Base-by-base conservation (phyloP, 2,888 invertebrate genomes). In the Heliconius hortense region DNA sequence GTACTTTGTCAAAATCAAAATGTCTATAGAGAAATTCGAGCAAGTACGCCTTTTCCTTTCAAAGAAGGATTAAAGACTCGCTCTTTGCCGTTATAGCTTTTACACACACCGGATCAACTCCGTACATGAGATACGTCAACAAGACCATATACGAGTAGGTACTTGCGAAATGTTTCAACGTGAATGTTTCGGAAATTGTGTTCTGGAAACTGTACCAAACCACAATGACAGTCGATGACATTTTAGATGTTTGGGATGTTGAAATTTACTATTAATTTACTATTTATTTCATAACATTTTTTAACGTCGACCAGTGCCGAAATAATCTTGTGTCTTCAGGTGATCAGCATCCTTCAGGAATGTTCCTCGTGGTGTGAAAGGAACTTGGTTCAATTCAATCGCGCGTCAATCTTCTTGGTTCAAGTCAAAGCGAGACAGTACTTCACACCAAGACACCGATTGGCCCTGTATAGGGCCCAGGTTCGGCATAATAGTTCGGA, bases 41-140 rank as follows among this genome's bases (percentile, higher is more conserved):
- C 72, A 59, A 56, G 69, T 69, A 72, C 75, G 77, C 63, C 62
- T 63, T 72, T 71, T 75, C 72, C 73, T 78, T 78, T 77, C 76
- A 77, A 77, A 77, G 72, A 69, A 74, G 75, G 75, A 77, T 77
- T 78, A 77, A 72, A 77, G 68, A 73, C 66, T 28, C 70, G 74
- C 70, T 56, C 56, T 39, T 60, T 74, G 59, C 35, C 68, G 62
- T 62, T 73, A 62, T 74, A 69, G 76, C 59, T 77, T 74, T 60
- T 74, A 26, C 71, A 66, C 28, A 74, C 56, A 56, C 26, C 15
- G 56, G 64, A 71, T 64, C 62, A 70, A 71, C 56, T 43, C 56
- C 59, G 21, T 71, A 71, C 48, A 63, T 53, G 70, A 69, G 68
- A 74, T 56, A 66, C 35, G 69, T 74, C 63, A 62, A 74, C 69